Evolutionary conservation across 2,113 vertebrate genomes (phyloP).

Genomic region (Limnothrissa miodon): DNA sequence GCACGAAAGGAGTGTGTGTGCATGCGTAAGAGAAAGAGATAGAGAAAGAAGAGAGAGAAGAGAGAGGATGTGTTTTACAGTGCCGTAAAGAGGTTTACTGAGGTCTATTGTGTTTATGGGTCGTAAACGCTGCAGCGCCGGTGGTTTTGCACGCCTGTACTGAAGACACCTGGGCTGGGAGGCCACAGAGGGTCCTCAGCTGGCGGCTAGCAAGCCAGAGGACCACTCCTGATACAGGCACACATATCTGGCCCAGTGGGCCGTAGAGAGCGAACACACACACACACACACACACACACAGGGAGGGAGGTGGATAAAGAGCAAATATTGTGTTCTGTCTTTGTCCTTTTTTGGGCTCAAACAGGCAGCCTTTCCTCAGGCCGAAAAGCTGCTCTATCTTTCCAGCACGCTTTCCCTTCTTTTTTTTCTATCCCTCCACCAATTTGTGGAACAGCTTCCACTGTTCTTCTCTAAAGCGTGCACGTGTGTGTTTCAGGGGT

Average conservation of each 20-base stretch:
- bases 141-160: background rate
- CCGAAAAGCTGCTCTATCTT: background rate
- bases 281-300: slow-evolving; percentile 3
- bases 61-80: background rate
- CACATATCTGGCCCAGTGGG: background rate
- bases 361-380: background rate
- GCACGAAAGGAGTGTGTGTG: background rate
- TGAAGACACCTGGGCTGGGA: background rate
- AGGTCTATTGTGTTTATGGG: background rate
- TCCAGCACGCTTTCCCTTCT: background rate
- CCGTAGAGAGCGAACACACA: slow-evolving; percentile 11
- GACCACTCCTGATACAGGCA: background rate
- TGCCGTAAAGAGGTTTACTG: background rate
- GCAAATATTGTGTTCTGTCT: background rate
- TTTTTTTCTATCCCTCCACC: background rate
- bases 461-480: background rate
- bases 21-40: background rate
- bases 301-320: background rate
- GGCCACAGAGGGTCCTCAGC: background rate
- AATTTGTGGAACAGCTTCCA: too few species aligned
- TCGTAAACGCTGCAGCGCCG: background rate
- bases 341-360: slow-evolving; percentile 7
- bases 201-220: background rate
- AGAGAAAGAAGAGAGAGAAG: background rate
- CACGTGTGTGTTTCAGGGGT: background rate